These are phyloP conservation scores for Pachyuromys duprasi DNA, from an alignment of 2,797 vertebrate genomes.

Conservation along the genomic window DNA sequence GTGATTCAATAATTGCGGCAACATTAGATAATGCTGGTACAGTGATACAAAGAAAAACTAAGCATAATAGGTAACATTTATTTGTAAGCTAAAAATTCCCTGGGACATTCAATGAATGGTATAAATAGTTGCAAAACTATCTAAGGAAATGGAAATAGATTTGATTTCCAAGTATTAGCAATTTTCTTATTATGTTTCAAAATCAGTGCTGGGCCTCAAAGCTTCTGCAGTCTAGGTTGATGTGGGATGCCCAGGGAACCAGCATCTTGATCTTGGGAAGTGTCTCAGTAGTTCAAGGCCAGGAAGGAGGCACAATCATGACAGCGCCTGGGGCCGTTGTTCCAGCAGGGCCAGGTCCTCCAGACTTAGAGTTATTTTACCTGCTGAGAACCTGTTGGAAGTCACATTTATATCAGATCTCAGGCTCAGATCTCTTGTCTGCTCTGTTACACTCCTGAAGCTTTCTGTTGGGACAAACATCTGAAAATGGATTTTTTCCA, in stretches of 20 bases:
- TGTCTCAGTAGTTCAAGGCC: not conserved
- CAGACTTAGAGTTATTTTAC: not conserved
- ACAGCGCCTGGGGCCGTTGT: not conserved
- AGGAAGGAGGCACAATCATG: not conserved
- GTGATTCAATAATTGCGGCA: not conserved
- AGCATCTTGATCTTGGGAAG: not conserved
- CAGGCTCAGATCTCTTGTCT: not conserved
- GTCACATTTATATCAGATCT: not conserved
- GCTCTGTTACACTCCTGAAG: slow-evolving; percentile 68
- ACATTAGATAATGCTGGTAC: slow-evolving; percentile 40
- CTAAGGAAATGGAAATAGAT: slow-evolving; percentile 73
- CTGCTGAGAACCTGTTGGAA: not conserved
- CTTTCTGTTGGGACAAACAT: slow-evolving; percentile 57
- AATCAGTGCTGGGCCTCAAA: slow-evolving; percentile 34
- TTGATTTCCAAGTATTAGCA: slow-evolving; percentile 67
- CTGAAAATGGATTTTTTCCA: slow-evolving; percentile 59
- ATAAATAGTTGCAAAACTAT: slow-evolving; percentile 74
- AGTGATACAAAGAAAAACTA: slow-evolving; percentile 50
- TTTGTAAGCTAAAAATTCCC: slow-evolving; percentile 74
- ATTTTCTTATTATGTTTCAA: slow-evolving; percentile 56
- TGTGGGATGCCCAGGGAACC: not conserved
- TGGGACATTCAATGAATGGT: slow-evolving; percentile 59
- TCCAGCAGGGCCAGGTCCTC: not conserved
- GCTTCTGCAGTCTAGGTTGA: slow-evolving; percentile 21
- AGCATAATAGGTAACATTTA: slow-evolving; percentile 63